phyloP scores from a whole-genome alignment of 2,797 vertebrate species.

The Centropyge bicolor region DNA sequence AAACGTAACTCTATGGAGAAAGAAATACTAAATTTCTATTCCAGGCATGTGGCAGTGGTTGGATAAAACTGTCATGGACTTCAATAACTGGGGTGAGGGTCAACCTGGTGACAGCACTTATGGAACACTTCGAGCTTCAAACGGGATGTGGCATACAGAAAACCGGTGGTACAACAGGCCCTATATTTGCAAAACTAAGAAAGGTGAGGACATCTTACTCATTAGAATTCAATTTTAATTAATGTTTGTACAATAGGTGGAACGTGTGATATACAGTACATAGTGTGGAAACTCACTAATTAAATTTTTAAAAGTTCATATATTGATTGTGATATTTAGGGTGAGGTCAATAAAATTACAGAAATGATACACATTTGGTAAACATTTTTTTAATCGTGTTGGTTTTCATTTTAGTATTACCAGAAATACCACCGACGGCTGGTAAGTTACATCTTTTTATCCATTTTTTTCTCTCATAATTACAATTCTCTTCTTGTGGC shows the following conservation, averaged over 20 bases:
- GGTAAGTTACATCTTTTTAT: conserved; percentile 39
- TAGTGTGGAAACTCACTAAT: not conserved
- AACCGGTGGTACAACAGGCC: accelerated
- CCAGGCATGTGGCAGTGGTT: conserved; percentile 55
- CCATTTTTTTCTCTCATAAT: not conserved
- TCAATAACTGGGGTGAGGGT: conserved; percentile 31
- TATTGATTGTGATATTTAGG: not conserved
- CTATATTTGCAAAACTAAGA: conserved; percentile 68
- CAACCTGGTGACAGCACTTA: accelerated
- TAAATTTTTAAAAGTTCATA: not conserved
- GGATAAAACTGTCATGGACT: conserved; percentile 50
- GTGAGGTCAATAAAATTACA: not conserved
- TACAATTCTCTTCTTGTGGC: not conserved
- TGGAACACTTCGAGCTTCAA: not conserved
- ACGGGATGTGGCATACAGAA: conserved; percentile 39
- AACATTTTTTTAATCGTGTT: not conserved
- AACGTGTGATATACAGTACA: not conserved
- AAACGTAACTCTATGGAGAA: not conserved
- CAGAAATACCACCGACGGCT: accelerated
- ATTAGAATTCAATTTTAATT: not conserved
- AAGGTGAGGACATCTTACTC: conserved; percentile 51
- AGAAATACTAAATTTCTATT: not conserved
- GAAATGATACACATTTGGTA: not conserved
- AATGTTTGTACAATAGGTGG: not conserved
- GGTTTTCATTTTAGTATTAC: conserved; percentile 30